phyloP scores from a whole-genome alignment of 2,888 invertebrate species.

The Uropetala carovei region DNA sequence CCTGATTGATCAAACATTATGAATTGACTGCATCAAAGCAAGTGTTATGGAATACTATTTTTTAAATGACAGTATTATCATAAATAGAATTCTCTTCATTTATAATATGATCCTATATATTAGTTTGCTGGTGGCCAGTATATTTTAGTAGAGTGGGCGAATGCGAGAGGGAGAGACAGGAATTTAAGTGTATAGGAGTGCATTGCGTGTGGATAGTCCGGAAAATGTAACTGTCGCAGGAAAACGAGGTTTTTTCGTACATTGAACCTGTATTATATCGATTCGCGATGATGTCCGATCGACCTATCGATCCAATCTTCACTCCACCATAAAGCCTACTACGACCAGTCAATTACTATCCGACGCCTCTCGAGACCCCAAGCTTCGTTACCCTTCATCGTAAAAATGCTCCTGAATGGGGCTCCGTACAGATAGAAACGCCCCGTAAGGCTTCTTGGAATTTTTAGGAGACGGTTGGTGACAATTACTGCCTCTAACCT shows the following conservation, averaged over 20 bases:
- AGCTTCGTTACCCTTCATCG: neutral
- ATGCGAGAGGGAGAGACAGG: neutral
- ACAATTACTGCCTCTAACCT: neutral
- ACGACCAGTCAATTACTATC: neutral
- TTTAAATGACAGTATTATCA: no score
- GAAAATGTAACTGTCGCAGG: neutral
- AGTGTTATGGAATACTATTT: no score
- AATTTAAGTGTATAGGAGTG: neutral
- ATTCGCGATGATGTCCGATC: conserved; percentile 7
- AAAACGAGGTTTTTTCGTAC: neutral
- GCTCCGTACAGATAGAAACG: neutral
- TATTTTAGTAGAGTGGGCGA: no score
- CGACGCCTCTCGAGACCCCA: neutral
- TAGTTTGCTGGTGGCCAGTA: no score
- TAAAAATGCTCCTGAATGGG: neutral
- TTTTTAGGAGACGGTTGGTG: neutral
- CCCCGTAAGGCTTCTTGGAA: neutral
- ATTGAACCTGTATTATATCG: neutral
- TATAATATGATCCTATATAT: no score
- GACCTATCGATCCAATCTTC: neutral
- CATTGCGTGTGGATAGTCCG: neutral
- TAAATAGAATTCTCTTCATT: no score
- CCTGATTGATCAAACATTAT: no score
- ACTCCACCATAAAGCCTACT: no score
- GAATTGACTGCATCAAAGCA: no score